These are phyloP conservation scores for Drosophila rufa DNA, from an alignment of 1,140 invertebrate species.

Conservation along the genomic window DNA sequence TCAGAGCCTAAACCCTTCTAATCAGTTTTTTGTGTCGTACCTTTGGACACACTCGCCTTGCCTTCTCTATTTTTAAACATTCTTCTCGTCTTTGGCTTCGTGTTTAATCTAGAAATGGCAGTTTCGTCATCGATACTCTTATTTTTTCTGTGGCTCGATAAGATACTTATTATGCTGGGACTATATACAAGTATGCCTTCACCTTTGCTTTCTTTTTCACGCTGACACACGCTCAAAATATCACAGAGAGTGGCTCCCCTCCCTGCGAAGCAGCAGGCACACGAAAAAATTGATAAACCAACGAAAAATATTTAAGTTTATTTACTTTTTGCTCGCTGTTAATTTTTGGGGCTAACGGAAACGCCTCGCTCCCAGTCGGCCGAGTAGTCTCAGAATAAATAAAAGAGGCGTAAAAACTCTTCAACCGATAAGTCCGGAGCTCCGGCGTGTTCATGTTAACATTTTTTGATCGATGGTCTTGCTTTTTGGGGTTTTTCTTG, in stretches of 20 bases:
- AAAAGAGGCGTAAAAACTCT: constrained; percentile 63
- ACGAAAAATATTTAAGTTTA: constrained; percentile 61
- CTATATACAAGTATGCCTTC: constrained; percentile 19
- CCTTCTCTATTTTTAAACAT: constrained; percentile 42
- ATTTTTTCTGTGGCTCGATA: constrained; percentile 51
- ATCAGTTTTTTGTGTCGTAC: constrained; percentile 52
- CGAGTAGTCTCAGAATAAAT: constrained; percentile 63
- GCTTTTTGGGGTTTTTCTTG: neutral
- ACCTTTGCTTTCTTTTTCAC: constrained; percentile 71
- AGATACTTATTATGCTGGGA: constrained; percentile 38
- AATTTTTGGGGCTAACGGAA: constrained; percentile 57
- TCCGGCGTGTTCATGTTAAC: constrained; percentile 58
- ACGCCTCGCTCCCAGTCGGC: constrained; percentile 38
- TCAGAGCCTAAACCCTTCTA: constrained; percentile 52
- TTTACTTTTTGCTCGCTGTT: constrained; percentile 66
- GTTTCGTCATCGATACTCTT: constrained; percentile 69
- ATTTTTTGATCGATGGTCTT: constrained; percentile 52
- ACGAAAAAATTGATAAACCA: constrained; percentile 48
- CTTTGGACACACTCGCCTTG: constrained; percentile 32
- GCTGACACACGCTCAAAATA: constrained; percentile 65
- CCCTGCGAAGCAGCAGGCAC: neutral
- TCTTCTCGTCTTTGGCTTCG: constrained; percentile 11
- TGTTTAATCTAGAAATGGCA: constrained; percentile 42
- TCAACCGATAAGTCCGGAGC: constrained; percentile 56
- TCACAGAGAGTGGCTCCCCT: constrained; percentile 21